Conservation (phyloP, 1,140 invertebrate species). For the Metopolophium dirhodum region DNA sequence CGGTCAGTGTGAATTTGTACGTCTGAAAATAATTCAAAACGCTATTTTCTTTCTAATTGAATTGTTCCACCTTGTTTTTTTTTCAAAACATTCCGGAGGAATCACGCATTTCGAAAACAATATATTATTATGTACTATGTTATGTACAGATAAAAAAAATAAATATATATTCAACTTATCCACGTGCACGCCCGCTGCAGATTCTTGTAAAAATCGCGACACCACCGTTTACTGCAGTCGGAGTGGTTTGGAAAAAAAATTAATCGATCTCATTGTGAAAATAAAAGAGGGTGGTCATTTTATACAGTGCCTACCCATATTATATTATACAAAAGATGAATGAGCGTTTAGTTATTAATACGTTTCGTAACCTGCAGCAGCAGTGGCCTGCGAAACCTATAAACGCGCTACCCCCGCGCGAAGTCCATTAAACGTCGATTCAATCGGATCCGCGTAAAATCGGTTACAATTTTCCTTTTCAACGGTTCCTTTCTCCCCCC, state of each 20-base stretch:
- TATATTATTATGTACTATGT: neutral
- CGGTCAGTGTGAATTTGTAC: slow-evolving; percentile 21
- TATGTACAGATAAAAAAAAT: neutral
- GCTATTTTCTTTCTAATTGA: neutral
- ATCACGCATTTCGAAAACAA: neutral
- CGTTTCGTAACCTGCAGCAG: neutral
- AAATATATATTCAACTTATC: neutral
- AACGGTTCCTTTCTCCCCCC: neutral
- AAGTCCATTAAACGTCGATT: slow-evolving; percentile 49
- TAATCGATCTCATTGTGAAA: slow-evolving; percentile 36
- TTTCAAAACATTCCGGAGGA: neutral
- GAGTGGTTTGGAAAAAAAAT: neutral
- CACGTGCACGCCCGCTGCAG: neutral
- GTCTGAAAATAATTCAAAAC: slow-evolving; percentile 19
- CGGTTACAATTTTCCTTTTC: slow-evolving; percentile 55
- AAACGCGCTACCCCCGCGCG: neutral
- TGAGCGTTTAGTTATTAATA: slow-evolving; percentile 2
- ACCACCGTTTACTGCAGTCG: neutral
- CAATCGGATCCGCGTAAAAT: slow-evolving; percentile 42
- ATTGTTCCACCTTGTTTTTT: slow-evolving; percentile 38
- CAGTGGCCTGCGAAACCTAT: neutral
- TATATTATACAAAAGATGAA: slow-evolving; percentile 7
- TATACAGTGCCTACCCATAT: neutral
- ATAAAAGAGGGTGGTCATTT: slow-evolving; percentile 30
- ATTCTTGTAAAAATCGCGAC: neutral